phyloP scores from a whole-genome alignment of 2,113 vertebrate species.

The Lycocorax pyrrhopterus region DNA sequence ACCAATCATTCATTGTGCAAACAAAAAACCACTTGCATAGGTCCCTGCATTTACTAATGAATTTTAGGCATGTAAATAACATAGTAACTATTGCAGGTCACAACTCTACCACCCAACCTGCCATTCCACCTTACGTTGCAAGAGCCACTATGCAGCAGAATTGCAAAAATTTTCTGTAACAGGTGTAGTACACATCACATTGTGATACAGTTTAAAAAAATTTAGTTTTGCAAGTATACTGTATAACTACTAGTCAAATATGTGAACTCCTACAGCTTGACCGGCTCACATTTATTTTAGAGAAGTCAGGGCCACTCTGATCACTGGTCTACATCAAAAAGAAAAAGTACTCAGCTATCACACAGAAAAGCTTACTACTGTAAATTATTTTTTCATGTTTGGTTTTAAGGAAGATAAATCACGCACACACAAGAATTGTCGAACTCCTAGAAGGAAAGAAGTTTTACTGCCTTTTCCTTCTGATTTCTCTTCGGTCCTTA shows the following conservation, averaged over 20 bases:
- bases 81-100: not conserved
- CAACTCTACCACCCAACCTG: not conserved
- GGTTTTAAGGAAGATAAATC: not conserved
- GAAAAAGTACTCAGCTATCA: not conserved
- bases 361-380: not conserved
- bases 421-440: not conserved
- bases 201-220: not conserved
- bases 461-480: not conserved
- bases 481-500: not conserved
- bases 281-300: not conserved
- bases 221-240: not conserved
- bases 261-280: not conserved
- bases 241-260: not conserved
- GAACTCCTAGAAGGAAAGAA: not conserved
- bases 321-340: not conserved
- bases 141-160: not conserved
- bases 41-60: not conserved
- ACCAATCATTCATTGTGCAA: not conserved
- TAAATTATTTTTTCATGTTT: not conserved
- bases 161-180: not conserved
- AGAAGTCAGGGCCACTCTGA: not conserved
- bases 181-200: not conserved
- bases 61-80: not conserved
- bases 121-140: not conserved
- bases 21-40: not conserved